A percentile compares a stretch with the other conserved stretches of the same genome.
These are phyloP conservation scores for Stylophora pistillata DNA, from an alignment of 64 coral and sea anemone species.

Conservation along the genomic window DNA sequence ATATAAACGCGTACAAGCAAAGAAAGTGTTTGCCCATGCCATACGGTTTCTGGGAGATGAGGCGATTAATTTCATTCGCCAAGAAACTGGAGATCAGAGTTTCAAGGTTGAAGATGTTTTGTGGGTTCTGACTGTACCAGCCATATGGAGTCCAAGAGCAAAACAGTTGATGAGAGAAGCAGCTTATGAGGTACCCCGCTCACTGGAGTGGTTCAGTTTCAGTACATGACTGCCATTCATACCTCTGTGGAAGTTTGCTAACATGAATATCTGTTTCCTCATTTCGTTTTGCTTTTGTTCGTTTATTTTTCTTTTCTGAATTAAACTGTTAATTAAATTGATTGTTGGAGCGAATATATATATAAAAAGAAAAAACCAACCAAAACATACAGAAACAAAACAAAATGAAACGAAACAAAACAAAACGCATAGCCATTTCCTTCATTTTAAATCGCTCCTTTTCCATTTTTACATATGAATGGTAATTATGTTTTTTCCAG, in stretches of 20 bases:
- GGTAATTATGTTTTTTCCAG: not conserved
- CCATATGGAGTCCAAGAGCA: conserved; percentile 47
- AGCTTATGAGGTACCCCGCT: conserved; percentile 22
- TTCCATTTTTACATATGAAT: not conserved
- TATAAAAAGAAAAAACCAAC: too few species aligned
- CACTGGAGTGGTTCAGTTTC: too few species aligned
- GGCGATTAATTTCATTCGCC: conserved; percentile 16
- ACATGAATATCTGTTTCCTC: too few species aligned
- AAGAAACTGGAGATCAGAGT: conserved; percentile 3
- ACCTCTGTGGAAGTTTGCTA: not conserved
- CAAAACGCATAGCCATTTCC: too few species aligned
- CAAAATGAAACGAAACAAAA: too few species aligned
- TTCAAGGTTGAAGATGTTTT: conserved; percentile 28
- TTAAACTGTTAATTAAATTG: too few species aligned
- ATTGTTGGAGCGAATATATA: too few species aligned
- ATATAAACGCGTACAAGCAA: not conserved
- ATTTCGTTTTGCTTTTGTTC: too few species aligned
- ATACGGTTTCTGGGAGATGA: conserved; percentile 23
- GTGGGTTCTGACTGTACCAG: conserved; percentile 54
- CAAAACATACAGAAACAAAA: too few species aligned
- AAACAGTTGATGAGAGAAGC: conserved; percentile 62
- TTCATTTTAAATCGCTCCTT: not conserved
- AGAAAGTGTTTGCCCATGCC: conserved; percentile 31
- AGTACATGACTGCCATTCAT: not conserved
- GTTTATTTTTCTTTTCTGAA: too few species aligned